Base-by-base conservation (phyloP, 1,140 invertebrate species). In the Drosophila teissieri region DNA sequence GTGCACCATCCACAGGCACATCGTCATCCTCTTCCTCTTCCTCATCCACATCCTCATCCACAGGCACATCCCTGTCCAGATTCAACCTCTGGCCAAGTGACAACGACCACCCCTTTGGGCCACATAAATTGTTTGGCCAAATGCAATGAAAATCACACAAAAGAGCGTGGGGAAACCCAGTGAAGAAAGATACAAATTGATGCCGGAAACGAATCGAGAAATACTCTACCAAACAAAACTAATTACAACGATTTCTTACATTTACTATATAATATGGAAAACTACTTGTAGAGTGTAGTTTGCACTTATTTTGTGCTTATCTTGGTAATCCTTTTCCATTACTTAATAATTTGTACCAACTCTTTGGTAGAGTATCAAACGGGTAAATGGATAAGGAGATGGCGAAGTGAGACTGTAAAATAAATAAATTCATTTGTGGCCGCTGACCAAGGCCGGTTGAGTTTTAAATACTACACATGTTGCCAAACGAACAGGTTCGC, bases 361-460 rank as follows among this genome's bases (percentile, higher is more conserved):
- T 34, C n/a, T 4, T 17, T 10, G n/a, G 3, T 8, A 72, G 40
- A 2, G 37, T 49, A 62, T 40, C 12, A 10, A 31, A 17, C 7
- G 15, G 37, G 19, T 42, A 44, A 34, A 62, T 3, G 37, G 44
- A 61, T 7, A 34, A 48, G 64, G 8, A 14, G 12, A 31, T n/a
- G 31, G 27, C 22, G 22, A 63, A 67, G 54, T 27, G 51, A 68
- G 70, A 88, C 69, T 67, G 79, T 86, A 77, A 77, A 88, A 69
- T 73, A 86, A 88, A 86, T 86, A 88, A 89, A 88, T 89, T 88
- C 80, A 89, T 88, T 88, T 88, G 83, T 74, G 83, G 84, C 78
- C 52, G 58, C 52, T 80, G 63, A 57, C 83, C 83, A 88, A 86
- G 83, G 83, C 51, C 79, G 65, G 73, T 68, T 69, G 70, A 55